Percentiles rank a stretch among this genome's conserved stretches.
Evolutionary conservation across 2,797 vertebrate species (phyloP).

Genomic region (Sparus aurata): DNA sequence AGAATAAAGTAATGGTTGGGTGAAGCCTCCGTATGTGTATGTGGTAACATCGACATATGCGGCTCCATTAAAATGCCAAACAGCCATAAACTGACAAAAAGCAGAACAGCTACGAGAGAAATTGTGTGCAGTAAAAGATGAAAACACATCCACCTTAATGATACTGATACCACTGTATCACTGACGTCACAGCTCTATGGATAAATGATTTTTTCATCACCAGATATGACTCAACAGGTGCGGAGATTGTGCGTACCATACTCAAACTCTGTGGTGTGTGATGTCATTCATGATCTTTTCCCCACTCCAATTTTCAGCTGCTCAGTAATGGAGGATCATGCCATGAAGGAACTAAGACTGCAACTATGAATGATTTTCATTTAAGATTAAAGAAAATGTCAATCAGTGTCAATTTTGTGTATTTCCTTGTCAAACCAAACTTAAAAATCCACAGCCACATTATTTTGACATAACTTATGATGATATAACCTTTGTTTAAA

Average conservation of each 20-base stretch:
- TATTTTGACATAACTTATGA: background rate
- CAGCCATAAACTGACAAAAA: background rate
- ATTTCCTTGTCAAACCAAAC: background rate
- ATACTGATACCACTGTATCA: background rate
- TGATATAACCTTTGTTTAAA: background rate
- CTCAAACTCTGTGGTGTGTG: background rate
- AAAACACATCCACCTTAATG: background rate
- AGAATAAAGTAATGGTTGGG: background rate
- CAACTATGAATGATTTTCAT: no score
- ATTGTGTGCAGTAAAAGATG: no score
- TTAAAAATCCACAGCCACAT: background rate
- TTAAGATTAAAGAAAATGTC: no score
- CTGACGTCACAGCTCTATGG: background rate
- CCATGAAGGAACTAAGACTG: background rate
- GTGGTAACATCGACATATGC: background rate
- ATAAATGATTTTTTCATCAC: background rate
- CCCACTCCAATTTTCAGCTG: background rate
- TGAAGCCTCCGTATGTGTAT: background rate
- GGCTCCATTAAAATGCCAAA: background rate
- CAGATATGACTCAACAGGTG: background rate
- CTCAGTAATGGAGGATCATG: background rate
- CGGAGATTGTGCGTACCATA: background rate
- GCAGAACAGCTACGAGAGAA: background rate
- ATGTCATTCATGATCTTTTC: background rate
- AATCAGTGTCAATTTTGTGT: background rate